These are phyloP conservation scores for Slavum lentiscoides DNA, from an alignment of 2,888 invertebrate species.

Conservation along the genomic window DNA sequence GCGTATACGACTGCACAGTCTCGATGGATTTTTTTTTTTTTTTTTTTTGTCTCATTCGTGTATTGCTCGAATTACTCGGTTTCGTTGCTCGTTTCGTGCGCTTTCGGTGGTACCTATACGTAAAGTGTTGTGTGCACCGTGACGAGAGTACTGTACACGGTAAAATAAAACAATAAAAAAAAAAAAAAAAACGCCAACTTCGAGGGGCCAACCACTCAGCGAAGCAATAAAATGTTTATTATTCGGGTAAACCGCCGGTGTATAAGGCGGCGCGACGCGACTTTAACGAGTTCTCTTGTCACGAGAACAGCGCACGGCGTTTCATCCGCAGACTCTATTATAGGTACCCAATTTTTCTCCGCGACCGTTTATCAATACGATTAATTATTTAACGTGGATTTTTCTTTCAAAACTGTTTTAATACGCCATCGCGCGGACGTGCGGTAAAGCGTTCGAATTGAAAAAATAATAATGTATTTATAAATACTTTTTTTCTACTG, in stretches of 20 bases:
- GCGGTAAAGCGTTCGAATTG: too few species aligned
- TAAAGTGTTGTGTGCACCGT: not conserved
- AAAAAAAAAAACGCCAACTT: slow-evolving; percentile 23
- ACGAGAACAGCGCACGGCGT: too few species aligned
- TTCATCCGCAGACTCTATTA: too few species aligned
- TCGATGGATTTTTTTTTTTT: not conserved
- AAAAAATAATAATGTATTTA: too few species aligned
- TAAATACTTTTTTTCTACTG: too few species aligned
- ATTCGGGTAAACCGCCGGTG: not conserved
- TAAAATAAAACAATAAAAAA: slow-evolving; percentile 24
- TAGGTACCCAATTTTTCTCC: too few species aligned
- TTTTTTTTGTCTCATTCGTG: not conserved
- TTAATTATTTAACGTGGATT: too few species aligned
- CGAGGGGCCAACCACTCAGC: slow-evolving; percentile 40
- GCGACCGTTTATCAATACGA: too few species aligned
- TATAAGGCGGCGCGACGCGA: not conserved
- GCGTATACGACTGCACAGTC: not conserved
- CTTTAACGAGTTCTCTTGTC: slow-evolving; percentile 32
- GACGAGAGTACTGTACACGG: not conserved
- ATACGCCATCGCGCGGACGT: too few species aligned
- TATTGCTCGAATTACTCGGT: not conserved
- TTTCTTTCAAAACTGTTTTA: too few species aligned
- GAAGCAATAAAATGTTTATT: not conserved
- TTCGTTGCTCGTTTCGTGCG: slow-evolving; percentile 11
- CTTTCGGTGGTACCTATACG: not conserved